Percentiles rank a stretch among this genome's conserved stretches.
Conservation (phyloP, 2,113 vertebrate species). For the Opisthocomus hoazin region DNA sequence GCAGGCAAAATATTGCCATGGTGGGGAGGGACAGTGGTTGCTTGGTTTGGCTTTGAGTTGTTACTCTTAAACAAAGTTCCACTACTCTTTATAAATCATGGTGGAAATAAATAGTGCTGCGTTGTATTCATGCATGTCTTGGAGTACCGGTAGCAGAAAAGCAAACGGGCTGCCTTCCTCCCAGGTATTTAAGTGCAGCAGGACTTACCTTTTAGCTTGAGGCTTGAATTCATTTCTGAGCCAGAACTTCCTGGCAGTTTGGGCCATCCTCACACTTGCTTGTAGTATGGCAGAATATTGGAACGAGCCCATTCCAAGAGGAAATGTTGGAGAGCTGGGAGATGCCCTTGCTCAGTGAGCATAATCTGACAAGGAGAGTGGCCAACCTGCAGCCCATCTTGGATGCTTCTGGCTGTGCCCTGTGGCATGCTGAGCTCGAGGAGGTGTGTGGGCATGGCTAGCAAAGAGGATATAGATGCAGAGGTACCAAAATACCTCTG, state of each 20-base stretch:
- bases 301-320: neutral
- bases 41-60: neutral
- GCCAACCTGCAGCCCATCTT: neutral
- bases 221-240: neutral
- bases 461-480: neutral
- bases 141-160: neutral
- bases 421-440: accelerated
- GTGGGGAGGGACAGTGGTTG: neutral
- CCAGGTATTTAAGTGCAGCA: neutral
- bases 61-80: neutral
- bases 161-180: neutral
- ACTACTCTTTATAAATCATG: neutral
- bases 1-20: neutral
- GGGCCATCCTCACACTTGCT: neutral
- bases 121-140: accelerated
- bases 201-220: neutral
- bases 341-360: neutral
- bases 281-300: neutral
- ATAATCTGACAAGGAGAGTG: accelerated
- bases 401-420: neutral
- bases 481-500: neutral
- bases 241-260: neutral
- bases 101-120: neutral
- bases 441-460: neutral
- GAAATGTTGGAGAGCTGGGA: neutral